These are phyloP conservation scores for Callithrix jacchus DNA, from an alignment of 2,113 vertebrate genomes.

Conservation along the genomic window DNA sequence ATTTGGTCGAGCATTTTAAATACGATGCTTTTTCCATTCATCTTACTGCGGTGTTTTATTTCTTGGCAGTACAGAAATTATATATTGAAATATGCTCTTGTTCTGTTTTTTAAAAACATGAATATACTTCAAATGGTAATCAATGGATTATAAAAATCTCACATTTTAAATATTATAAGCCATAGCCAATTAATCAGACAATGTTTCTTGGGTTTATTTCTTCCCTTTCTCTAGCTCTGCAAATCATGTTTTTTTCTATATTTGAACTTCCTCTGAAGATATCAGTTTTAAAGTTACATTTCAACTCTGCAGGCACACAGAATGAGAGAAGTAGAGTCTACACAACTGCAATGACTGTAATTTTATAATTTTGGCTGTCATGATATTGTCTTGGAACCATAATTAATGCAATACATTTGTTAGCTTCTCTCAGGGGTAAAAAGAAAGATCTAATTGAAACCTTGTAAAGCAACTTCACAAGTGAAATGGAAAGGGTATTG, in stretches of 20 bases:
- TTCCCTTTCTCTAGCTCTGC: not conserved
- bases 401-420: slow-evolving; percentile 42
- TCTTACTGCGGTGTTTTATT: no score
- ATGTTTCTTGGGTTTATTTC: not conserved
- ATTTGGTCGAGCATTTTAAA: no score
- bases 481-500: slow-evolving; percentile 49
- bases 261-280: not conserved
- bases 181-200: not conserved
- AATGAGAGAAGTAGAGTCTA: not conserved
- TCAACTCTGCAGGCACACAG: not conserved
- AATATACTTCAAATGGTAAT: not conserved
- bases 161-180: not conserved
- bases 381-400: not conserved
- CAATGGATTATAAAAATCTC: not conserved
- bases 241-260: rapidly evolving
- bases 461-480: slow-evolving; percentile 58
- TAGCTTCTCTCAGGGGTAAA: slow-evolving; percentile 39
- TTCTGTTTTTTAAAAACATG: not conserved
- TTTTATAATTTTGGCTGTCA: slow-evolving; percentile 36
- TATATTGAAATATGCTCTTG: no score
- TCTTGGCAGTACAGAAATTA: no score
- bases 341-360: not conserved
- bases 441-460: slow-evolving; percentile 55
- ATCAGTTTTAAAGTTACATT: not conserved
- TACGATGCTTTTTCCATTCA: no score